Evolutionary conservation across 1,140 invertebrate genomes (phyloP).

Genomic region (Trissolcus basalis): DNA sequence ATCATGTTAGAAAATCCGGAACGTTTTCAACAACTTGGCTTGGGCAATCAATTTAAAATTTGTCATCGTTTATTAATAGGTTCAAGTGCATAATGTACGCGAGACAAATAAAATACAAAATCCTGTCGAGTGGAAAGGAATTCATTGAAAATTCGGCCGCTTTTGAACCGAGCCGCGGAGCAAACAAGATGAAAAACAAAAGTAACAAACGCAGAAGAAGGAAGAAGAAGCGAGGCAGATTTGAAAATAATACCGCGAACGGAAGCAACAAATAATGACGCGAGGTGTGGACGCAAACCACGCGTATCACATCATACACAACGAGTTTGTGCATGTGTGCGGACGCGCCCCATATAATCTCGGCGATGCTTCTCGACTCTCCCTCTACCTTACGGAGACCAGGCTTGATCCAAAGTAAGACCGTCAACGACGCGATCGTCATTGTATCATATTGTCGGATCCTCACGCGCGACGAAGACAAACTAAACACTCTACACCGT

Average conservation of each 20-base stretch:
- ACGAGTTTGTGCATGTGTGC: slow-evolving; percentile 55
- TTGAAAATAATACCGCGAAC: slow-evolving; percentile 71
- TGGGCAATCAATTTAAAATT: slow-evolving; percentile 51
- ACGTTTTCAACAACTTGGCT: too few relatives aligned
- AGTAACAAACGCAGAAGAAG: slow-evolving; percentile 30
- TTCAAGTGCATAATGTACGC: slow-evolving; percentile 24
- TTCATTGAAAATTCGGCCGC: slow-evolving; percentile 66
- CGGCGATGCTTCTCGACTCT: slow-evolving; percentile 70
- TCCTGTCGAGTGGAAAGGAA: slow-evolving; percentile 45
- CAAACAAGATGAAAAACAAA: slow-evolving; percentile 26
- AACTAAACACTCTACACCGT: slow-evolving; percentile 66
- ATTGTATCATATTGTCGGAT: slow-evolving; percentile 65
- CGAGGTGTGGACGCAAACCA: slow-evolving; percentile 73
- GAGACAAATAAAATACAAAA: slow-evolving; percentile 41
- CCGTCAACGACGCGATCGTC: slow-evolving; percentile 61
- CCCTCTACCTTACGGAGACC: slow-evolving; percentile 66
- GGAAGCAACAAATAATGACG: slow-evolving; percentile 75
- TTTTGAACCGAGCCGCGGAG: slow-evolving; percentile 55
- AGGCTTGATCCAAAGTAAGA: slow-evolving; percentile 63
- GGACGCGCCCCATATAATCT: slow-evolving; percentile 75
- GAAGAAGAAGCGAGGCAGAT: slow-evolving; percentile 47
- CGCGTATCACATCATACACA: slow-evolving; percentile 67
- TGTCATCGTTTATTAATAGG: slow-evolving; percentile 68
- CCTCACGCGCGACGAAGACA: slow-evolving; percentile 65
- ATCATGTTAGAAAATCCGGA: too few relatives aligned